Conservation (phyloP, 2,888 invertebrate species). For the Halocaridina rubra region DNA sequence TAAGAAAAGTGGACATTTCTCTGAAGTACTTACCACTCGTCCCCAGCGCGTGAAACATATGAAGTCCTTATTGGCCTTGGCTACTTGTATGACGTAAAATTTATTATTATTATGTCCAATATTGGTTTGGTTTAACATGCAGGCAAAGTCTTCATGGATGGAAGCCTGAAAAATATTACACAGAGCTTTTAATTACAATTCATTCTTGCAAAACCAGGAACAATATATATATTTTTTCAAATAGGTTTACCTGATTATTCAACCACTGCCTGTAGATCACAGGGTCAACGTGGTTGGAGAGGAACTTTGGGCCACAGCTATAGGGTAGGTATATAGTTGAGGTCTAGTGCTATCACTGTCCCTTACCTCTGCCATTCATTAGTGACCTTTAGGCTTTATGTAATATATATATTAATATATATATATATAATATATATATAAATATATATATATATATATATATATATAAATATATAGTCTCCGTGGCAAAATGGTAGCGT, state of each 20-base stretch:
- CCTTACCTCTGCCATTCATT: too few species aligned
- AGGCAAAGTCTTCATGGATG: constrained; percentile 68
- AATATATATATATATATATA: constrained; percentile 5
- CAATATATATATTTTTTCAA: neutral
- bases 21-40: constrained; percentile 69
- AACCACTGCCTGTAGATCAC: too few species aligned
- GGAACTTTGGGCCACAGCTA: too few species aligned
- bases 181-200: neutral
- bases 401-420: constrained; percentile 16
- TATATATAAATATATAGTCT: constrained; percentile 19
- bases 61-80: constrained; percentile 65
- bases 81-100: constrained; percentile 69
- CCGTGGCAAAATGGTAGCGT: too few species aligned
- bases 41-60: constrained; percentile 69
- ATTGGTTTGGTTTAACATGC: constrained; percentile 71
- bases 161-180: neutral
- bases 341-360: too few species aligned
- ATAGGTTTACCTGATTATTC: too few species aligned
- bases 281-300: too few species aligned
- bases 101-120: constrained; percentile 71
- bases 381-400: neutral
- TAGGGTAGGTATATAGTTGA: too few species aligned
- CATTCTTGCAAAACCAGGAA: neutral
- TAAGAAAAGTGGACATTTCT: too few species aligned
- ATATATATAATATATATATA: constrained; percentile 17